phyloP scores from a whole-genome alignment of 2,888 invertebrate species.

The Heliconius ethilla region DNA sequence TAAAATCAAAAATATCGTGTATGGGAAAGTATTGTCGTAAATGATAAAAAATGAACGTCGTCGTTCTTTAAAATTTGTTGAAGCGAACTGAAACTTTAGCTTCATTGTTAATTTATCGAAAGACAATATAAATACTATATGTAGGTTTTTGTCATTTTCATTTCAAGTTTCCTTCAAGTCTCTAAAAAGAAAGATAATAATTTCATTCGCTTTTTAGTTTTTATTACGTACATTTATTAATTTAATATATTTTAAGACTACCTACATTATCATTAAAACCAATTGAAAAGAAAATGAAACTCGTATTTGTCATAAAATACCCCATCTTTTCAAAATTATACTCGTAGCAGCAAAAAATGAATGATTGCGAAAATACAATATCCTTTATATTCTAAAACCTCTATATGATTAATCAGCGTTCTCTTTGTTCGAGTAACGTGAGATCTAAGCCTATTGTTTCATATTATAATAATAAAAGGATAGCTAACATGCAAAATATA shows the following conservation, averaged over 20 bases:
- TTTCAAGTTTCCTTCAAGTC: not conserved
- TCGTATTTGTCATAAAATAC: not conserved
- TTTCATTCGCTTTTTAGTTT: not conserved
- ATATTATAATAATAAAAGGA: not conserved
- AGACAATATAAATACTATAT: not conserved
- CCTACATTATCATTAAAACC: not conserved
- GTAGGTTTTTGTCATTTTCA: not conserved
- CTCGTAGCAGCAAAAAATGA: not conserved
- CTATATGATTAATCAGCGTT: not conserved
- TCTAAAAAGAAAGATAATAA: not conserved
- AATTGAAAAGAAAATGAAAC: not conserved
- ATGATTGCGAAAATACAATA: conserved; percentile 1
- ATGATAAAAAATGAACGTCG: not conserved
- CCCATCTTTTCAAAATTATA: not conserved
- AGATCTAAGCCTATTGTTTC: not conserved
- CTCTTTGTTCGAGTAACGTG: not conserved
- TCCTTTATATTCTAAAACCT: conserved; percentile 4
- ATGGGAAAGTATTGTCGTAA: not conserved
- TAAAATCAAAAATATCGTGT: not conserved
- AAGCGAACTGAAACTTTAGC: not conserved
- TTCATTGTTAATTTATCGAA: not conserved
- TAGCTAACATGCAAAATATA: not conserved
- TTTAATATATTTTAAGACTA: no score
- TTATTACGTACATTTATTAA: not conserved
- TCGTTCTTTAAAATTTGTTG: not conserved